A percentile compares a stretch with the other conserved stretches of the same genome.
Evolutionary conservation across 2,888 invertebrate genomes (phyloP).

Genomic region (Thalpophila matura): DNA sequence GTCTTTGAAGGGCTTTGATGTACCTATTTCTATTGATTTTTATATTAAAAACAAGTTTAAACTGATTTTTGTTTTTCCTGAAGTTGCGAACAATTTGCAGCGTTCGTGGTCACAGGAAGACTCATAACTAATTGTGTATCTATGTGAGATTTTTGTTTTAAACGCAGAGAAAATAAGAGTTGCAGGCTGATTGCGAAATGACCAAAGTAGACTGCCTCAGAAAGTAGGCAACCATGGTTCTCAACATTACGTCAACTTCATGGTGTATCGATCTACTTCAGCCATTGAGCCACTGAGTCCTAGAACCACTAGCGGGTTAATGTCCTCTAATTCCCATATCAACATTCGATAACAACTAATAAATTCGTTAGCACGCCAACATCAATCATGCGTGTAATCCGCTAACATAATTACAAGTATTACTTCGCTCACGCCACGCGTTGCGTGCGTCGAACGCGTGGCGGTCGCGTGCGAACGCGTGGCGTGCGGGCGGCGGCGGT

Average conservation of each 20-base stretch:
- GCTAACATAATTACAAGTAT: slow-evolving; percentile 55
- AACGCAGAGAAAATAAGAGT: no score
- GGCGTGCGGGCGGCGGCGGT: slow-evolving; percentile 27
- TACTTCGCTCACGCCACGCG: slow-evolving; percentile 49
- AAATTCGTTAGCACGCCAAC: slow-evolving; percentile 54
- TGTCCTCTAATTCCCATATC: slow-evolving; percentile 37
- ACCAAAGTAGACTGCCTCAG: no score
- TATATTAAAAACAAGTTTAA: no score
- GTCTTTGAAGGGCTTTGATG: slow-evolving; percentile 7
- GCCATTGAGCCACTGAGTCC: not conserved
- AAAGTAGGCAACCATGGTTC: no score
- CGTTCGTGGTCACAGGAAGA: no score
- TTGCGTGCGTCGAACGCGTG: slow-evolving; percentile 35
- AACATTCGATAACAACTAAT: slow-evolving; percentile 54
- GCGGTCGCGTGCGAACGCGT: slow-evolving; percentile 25
- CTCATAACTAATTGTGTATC: no score
- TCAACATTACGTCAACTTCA: no score
- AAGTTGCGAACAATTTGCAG: no score
- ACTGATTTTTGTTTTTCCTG: no score
- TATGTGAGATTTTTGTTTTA: no score
- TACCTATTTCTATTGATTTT: no score
- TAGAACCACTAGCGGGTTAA: slow-evolving; percentile 27
- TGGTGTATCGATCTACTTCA: not conserved
- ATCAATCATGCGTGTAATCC: slow-evolving; percentile 61
- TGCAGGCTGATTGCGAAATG: no score